A percentile compares a stretch with the other conserved stretches of the same genome.
Evolutionary conservation across 1,140 invertebrate species (phyloP).

Genomic region (Amyelois transitella): DNA sequence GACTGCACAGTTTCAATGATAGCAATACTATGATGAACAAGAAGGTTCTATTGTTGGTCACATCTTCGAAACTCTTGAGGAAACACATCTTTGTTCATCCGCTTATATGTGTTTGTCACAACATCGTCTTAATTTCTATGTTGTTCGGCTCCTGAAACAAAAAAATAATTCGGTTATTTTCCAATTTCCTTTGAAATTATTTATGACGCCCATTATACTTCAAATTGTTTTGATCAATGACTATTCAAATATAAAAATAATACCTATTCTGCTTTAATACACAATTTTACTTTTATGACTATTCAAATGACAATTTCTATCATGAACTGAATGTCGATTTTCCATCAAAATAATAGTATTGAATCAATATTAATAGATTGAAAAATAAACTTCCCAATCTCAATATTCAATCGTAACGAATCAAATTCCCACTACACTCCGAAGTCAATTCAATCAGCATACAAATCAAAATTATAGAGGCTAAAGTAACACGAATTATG

Average conservation of each 20-base stretch:
- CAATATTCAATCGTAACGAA: neutral
- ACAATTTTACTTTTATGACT: too few species aligned
- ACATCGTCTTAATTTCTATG: slow-evolving; percentile 26
- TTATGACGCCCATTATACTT: too few species aligned
- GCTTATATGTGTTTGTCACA: slow-evolving; percentile 37
- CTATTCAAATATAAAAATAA: too few species aligned
- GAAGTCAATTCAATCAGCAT: slow-evolving; percentile 5
- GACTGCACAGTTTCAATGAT: slow-evolving; percentile 59
- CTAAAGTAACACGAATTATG: slow-evolving; percentile 4
- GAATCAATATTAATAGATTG: neutral
- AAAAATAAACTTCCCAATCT: neutral
- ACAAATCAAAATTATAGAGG: slow-evolving; percentile 4
- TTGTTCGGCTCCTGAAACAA: slow-evolving; percentile 27
- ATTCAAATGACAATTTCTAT: too few species aligned
- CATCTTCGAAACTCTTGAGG: slow-evolving; percentile 42
- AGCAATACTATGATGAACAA: slow-evolving; percentile 59
- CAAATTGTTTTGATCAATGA: too few species aligned
- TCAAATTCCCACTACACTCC: slow-evolving; percentile 3
- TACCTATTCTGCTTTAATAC: too few species aligned
- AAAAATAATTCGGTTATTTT: neutral
- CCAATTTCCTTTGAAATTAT: neutral
- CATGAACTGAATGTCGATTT: neutral
- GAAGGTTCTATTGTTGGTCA: slow-evolving; percentile 55
- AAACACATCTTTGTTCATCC: slow-evolving; percentile 46
- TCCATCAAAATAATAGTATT: neutral